Conservation (phyloP, 2,113 vertebrate species). For the Rhinolophus ferrumequinum region DNA sequence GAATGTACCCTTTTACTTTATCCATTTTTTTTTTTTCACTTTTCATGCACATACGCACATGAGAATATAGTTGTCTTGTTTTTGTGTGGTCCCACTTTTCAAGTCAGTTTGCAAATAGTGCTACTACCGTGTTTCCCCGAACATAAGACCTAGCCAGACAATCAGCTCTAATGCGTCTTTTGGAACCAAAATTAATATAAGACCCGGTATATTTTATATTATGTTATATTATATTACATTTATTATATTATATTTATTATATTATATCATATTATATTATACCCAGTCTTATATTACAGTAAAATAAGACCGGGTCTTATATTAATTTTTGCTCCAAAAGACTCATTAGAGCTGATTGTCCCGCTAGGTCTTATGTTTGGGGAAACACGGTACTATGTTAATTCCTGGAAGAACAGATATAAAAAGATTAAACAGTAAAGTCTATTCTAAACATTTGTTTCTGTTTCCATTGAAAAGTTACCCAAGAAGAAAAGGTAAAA, state of each 20-base stretch:
- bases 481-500: not conserved
- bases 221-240: too few species aligned
- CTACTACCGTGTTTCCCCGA: not conserved
- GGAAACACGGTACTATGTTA: not conserved
- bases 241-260: too few species aligned
- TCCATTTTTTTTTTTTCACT: not conserved
- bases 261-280: too few species aligned
- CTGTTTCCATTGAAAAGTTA: constrained; percentile 34
- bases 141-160: not conserved
- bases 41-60: not conserved
- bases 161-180: too few species aligned
- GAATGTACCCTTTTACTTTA: not conserved
- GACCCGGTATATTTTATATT: too few species aligned
- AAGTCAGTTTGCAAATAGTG: not conserved
- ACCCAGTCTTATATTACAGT: too few species aligned
- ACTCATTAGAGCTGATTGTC: too few species aligned
- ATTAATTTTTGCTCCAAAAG: too few species aligned
- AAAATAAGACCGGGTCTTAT: too few species aligned
- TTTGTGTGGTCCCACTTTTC: constrained; percentile 9
- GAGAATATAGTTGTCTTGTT: not conserved
- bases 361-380: too few species aligned
- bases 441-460: not conserved
- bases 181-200: too few species aligned
- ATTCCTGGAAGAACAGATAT: not conserved
- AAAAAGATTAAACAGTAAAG: not conserved